Evolutionary conservation across 1,140 invertebrate species (phyloP), one percentile per base, ranked within the genome.

Genomic region (Hetaerina americana): DNA sequence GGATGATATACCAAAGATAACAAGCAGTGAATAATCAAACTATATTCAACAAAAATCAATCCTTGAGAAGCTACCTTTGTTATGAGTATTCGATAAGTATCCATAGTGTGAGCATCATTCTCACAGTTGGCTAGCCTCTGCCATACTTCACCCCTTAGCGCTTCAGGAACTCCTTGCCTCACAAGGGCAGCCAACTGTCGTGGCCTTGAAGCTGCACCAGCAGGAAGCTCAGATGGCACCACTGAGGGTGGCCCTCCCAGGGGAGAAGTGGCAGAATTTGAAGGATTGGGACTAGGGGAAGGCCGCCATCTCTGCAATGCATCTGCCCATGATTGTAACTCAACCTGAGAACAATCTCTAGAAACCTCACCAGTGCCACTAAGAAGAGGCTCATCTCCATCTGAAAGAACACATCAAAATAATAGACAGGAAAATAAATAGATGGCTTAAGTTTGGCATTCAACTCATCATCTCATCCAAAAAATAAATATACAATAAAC

Each of bases 131-230:
- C 91, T 72, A 99, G 83, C 70, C 97, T 86, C 78, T 97, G 94
- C 97, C 97, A 99, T 24, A 99, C 95, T 83, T 98, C 95, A 0
- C 95, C 96, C 66, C 98, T 85, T 1, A 99, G 83, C 0, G 96
- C 94, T 82, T 99, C 96, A 0, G 97, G 97, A 72, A 99, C 92
- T 0, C 96, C 96, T 72, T 90, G 86, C 72, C 88, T 88, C 0
- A 97, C 91, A n/a, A 97, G 81, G 40, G 88, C 82, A 3, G 86
- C 81, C 18, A 98, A 80, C 73, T 92, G 87, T 72, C 90, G 89
- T 0, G 95, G 94, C 29, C 90, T 83, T 29, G 92, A 90, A 66
- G 89, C 86, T 3, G 87, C 86, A 76, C 89, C 86, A 78, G 88
- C 85, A 40, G 69, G 68, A 15, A 71, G 81, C 22, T 3, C 10